Evolutionary conservation across 2,888 invertebrate genomes (phyloP).

Genomic region (Abscondita cerata): DNA sequence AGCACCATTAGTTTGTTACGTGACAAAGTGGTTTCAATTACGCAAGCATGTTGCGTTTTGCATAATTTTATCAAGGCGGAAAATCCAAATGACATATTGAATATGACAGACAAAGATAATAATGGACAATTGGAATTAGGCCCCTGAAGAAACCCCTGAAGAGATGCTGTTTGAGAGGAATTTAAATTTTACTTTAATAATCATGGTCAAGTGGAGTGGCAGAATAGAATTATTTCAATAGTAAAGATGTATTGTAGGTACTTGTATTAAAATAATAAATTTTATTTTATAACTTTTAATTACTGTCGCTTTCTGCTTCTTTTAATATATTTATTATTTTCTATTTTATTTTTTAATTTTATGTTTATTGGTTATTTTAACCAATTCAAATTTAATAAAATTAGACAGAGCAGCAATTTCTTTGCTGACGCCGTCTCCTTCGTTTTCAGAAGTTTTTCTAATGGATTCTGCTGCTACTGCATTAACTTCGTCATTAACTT

Average conservation of each 20-base stretch:
- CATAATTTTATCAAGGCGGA: conserved; percentile 17
- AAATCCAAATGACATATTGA: neutral
- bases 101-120: neutral
- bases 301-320: no score
- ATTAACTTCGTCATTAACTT: no score
- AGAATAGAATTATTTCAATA: conserved; percentile 14
- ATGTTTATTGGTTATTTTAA: no score
- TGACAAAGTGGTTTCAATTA: conserved; percentile 13
- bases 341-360: no score
- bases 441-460: no score
- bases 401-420: no score
- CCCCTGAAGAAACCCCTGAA: neutral
- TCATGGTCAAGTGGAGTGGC: conserved; percentile 3
- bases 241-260: neutral
- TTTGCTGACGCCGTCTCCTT: no score
- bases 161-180: neutral
- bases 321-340: no score
- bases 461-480: no score
- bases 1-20: conserved; percentile 2
- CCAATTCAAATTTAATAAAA: no score
- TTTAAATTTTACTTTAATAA: conserved; percentile 12
- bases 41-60: conserved; percentile 17
- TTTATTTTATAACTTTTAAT: no score
- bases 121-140: neutral
- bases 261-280: no score